These are phyloP conservation scores for Sebastes steindachneri DNA, from an alignment of 2,797 vertebrate genomes.

Conservation along the genomic window DNA sequence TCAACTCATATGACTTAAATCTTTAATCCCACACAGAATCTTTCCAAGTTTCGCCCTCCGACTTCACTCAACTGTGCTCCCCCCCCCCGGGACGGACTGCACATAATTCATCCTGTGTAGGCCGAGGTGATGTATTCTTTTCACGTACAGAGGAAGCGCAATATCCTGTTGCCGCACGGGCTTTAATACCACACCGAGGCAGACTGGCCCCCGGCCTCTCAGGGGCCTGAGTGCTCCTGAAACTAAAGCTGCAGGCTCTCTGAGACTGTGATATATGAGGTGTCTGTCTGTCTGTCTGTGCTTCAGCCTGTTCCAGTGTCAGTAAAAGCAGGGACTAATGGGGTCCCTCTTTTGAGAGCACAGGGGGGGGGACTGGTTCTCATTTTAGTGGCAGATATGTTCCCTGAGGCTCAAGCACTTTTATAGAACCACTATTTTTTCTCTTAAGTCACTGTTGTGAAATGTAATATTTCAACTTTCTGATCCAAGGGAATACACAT, in stretches of 20 bases:
- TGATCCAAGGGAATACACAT: background rate
- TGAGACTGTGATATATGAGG: constrained; percentile 72
- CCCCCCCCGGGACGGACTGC: constrained; percentile 18
- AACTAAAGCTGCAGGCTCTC: constrained; percentile 70
- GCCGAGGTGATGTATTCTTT: constrained; percentile 78
- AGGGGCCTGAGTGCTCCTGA: constrained; percentile 63
- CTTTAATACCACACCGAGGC: constrained; percentile 68
- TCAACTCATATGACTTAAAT: background rate
- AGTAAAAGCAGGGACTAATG: constrained; percentile 60
- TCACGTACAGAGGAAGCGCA: constrained; percentile 79
- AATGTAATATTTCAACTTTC: constrained; percentile 39
- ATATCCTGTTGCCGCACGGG: constrained; percentile 80
- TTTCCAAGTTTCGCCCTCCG: constrained; percentile 8
- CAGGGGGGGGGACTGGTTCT: constrained; percentile 63
- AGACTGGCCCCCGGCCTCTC: constrained; percentile 56
- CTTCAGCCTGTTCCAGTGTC: constrained; percentile 53
- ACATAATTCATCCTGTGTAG: constrained; percentile 67
- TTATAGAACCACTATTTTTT: constrained; percentile 32
- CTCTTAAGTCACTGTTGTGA: constrained; percentile 28
- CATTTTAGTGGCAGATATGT: constrained; percentile 58
- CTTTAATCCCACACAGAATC: constrained; percentile 16
- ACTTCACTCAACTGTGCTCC: constrained; percentile 7
- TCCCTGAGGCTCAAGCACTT: constrained; percentile 28
- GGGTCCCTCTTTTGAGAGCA: constrained; percentile 25
- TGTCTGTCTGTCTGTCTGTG: constrained; percentile 65